Base-by-base conservation (phyloP, 2,888 invertebrate genomes). In the Orgyia antiqua region DNA sequence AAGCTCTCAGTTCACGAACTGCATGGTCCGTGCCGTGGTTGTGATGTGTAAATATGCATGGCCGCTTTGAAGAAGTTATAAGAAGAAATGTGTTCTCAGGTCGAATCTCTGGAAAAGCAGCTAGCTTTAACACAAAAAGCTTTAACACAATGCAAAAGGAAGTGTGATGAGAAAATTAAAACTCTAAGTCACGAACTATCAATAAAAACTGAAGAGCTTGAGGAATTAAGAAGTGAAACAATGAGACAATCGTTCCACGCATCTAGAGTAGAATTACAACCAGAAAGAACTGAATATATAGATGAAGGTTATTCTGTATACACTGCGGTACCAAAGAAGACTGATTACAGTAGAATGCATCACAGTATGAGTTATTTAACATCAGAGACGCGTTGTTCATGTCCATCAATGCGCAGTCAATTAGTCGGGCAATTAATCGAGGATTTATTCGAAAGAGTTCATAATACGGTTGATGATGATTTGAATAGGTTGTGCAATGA, bases 111-210 rank as follows among this genome's bases (percentile, higher is more conserved):
- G 55, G 89, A 89, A 65, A 78, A 86, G 53, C 88, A 88, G 73
- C 72, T 91, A 45, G 60, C 78, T 31, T 76, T 89, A 39, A 76
- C 91, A 34, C 86, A 88, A 33, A 72, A 82, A 48, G 86, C 88
- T 35, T 66, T 91, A 46, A 78, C 80, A n/a, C 80, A 86, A 42
- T 88, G 83, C 56, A 79, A 87, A 48, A 78, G 82, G 45, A 86
- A 84, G 35, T 87, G 84, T 38, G 88, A 87, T 33, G 89, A 90
- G 40, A 88, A 87, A 42, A 74, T 88, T 10, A 88, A 88, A 33
- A 87, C 87, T 2, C 67, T 90, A 19, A 87, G 88, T 42, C 89
- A 89, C 55, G 90, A 91, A 51, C 64, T 90, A 26, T 84, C 87
- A 2, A 83, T 79, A 24, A 88, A 88, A 57, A 87, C 87, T 18